Evolutionary conservation across 2,797 vertebrate genomes (phyloP).

Genomic region (Melanogrammus aeglefinus): DNA sequence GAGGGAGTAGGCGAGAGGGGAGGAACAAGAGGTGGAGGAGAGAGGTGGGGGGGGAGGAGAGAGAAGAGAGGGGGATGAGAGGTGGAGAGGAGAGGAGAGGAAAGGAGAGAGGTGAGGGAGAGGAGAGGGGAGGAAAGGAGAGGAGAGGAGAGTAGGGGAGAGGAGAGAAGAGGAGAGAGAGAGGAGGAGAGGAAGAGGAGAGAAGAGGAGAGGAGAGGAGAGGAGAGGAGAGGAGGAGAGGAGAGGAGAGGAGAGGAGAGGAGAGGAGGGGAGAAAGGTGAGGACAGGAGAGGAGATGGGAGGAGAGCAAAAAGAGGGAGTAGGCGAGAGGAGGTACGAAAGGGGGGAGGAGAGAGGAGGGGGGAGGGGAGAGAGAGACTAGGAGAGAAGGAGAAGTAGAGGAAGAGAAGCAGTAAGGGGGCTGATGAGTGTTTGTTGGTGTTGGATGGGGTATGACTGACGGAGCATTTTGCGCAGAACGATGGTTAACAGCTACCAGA

Average conservation of each 20-base stretch:
- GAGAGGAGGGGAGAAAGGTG: background rate
- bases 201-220: background rate
- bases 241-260: background rate
- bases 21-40: too few species aligned
- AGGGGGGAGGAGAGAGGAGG: background rate
- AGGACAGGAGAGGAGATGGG: too few species aligned
- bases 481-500: constrained; percentile 62
- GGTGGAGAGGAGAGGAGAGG: background rate
- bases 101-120: background rate
- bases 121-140: too few species aligned
- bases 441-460: background rate
- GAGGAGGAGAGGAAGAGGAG: too few species aligned
- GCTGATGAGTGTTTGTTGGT: constrained; percentile 19
- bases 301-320: background rate
- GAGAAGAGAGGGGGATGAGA: constrained; percentile 3
- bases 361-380: background rate
- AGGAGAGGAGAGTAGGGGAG: background rate
- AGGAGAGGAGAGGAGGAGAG: background rate
- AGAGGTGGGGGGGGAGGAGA: background rate
- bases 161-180: too few species aligned
- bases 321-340: constrained; percentile 2
- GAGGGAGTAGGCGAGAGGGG: background rate
- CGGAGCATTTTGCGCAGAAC: constrained; percentile 19
- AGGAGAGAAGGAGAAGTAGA: too few species aligned
- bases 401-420: background rate